A percentile compares a stretch with the other conserved stretches of the same genome.
These are phyloP conservation scores for Aphodius sticticus DNA, from an alignment of 2,888 invertebrate species.

Conservation along the genomic window DNA sequence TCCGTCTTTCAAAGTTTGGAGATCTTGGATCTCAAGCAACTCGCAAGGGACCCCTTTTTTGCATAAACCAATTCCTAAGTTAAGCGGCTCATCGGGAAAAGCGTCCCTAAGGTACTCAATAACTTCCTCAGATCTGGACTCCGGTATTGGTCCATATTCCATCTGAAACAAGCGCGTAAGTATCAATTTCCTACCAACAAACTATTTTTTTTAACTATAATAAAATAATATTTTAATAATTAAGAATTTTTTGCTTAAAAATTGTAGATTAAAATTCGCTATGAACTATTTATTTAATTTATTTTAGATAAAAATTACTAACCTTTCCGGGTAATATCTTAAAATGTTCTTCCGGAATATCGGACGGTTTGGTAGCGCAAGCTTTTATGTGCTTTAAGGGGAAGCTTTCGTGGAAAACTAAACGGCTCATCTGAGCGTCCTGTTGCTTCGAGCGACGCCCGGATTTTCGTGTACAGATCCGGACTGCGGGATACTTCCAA, in stretches of 20 bases:
- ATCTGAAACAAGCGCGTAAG: constrained; percentile 47
- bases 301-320: background rate
- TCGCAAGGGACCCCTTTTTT: constrained; percentile 73
- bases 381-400: constrained; percentile 39
- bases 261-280: too few relatives aligned
- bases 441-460: constrained; percentile 56
- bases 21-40: constrained; percentile 76
- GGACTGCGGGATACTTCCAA: constrained; percentile 30
- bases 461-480: constrained; percentile 47
- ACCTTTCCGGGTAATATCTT: background rate
- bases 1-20: constrained; percentile 76
- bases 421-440: constrained; percentile 48
- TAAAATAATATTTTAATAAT: background rate
- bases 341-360: background rate
- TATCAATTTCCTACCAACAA: background rate
- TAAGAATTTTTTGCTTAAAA: too few relatives aligned
- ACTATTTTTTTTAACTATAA: background rate
- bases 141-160: constrained; percentile 61
- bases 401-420: constrained; percentile 50
- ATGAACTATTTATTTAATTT: too few relatives aligned
- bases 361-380: constrained; percentile 31
- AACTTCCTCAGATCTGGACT: constrained; percentile 67
- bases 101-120: constrained; percentile 75
- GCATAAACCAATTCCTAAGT: constrained; percentile 79
- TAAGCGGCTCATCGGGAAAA: constrained; percentile 85